Evolutionary conservation across 1,140 invertebrate genomes (phyloP).

Genomic region (Drosophila pandora): DNA sequence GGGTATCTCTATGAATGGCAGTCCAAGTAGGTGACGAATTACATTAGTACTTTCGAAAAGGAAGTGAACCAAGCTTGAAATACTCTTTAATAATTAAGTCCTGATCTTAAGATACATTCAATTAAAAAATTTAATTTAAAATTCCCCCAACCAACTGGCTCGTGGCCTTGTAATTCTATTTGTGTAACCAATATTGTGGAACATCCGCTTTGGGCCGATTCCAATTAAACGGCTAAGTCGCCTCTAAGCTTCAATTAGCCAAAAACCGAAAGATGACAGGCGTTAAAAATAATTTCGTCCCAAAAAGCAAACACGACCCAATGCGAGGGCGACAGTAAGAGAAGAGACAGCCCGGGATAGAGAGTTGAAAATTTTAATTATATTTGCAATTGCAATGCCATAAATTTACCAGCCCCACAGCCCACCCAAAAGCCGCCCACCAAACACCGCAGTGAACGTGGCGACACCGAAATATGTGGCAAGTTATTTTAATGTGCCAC

Average conservation of each 20-base stretch:
- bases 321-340: not conserved
- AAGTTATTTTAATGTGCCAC: conserved; percentile 81
- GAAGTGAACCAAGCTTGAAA: too few species aligned
- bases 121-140: too few species aligned
- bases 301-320: conserved; percentile 28
- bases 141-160: too few species aligned
- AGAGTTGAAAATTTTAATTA: conserved; percentile 80
- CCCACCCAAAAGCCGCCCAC: conserved; percentile 18
- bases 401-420: conserved; percentile 57
- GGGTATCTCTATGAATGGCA: too few species aligned
- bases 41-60: too few species aligned
- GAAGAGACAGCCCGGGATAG: conserved; percentile 13
- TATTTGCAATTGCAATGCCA: conserved; percentile 81
- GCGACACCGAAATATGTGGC: conserved; percentile 76
- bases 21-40: too few species aligned
- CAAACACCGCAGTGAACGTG: conserved; percentile 20
- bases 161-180: too few species aligned
- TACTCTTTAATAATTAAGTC: too few species aligned
- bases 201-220: conserved; percentile 5
- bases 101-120: too few species aligned
- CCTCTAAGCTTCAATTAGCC: conserved; percentile 53
- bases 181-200: too few species aligned
- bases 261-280: conserved; percentile 45
- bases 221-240: conserved; percentile 46
- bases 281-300: conserved; percentile 56